Evolutionary conservation across 2,797 vertebrate genomes (phyloP), one percentile per base, ranked within the genome.

Genomic region (Cyclura pinguis): DNA sequence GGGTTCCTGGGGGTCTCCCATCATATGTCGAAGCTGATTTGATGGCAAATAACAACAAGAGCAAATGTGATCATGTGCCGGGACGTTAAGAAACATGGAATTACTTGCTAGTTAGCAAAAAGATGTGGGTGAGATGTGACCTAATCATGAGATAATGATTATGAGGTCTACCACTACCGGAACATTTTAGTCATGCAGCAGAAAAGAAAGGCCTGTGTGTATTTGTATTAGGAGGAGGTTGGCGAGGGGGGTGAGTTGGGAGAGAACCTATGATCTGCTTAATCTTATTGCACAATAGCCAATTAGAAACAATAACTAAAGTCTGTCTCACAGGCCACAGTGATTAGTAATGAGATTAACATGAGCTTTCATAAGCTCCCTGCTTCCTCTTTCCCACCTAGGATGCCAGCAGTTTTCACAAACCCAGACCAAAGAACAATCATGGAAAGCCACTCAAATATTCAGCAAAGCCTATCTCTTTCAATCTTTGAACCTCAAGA

Each of bases 291-390:
- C 62, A 42, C 72, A 88, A 20, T 0, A 0, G 1, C 42, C 85
- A 50, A 59, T 59, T 88, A 78, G 83, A 92, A 73, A 90, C 35
- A 5, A 90, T 62, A 0, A 22, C 29, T 62, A 7, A 1, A 16
- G n/a, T 82, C 16, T n/a, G 76, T 84, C 78, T 86, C 55, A 86
- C n/a, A 86, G 78, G n/a, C 0, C 86, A 52, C 42, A 77, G 84
- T 77, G 69, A 83, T 35, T 91, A 86, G 47, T 73, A 84, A 72
- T 67, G 72, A 88, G 81, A 84, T 78, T 88, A 89, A 5, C 8
- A 38, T 50, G 73, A 72, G 62, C 80, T 91, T 78, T 84, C 64
- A 72, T 87, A 91, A 91, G 50, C 50, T 57, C 62, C 59, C 1
- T 0, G 57, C 85, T 90, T 91, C 73, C 67, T 84, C 13, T 76